These are phyloP conservation scores for Cecidostiba fungosa DNA, from an alignment of 2,888 invertebrate species.

Conservation along the genomic window DNA sequence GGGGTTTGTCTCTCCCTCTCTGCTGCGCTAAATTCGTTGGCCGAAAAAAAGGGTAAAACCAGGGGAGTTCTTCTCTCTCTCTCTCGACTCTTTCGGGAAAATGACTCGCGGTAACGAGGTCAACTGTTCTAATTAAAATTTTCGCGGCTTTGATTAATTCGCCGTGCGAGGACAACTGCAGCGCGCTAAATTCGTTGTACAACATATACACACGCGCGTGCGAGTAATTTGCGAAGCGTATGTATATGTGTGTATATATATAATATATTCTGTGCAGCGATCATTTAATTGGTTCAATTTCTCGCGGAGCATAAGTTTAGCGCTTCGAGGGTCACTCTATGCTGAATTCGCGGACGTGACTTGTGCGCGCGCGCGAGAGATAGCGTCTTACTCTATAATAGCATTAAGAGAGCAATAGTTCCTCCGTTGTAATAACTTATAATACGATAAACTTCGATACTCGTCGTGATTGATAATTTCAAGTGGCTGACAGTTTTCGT, in stretches of 20 bases:
- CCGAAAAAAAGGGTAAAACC: neutral
- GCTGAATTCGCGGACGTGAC: constrained; percentile 25
- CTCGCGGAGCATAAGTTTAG: neutral
- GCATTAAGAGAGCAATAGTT: constrained; percentile 58
- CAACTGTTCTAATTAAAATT: constrained; percentile 20
- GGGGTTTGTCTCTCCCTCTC: neutral
- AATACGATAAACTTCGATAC: constrained; percentile 45
- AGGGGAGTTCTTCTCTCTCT: constrained; percentile 1
- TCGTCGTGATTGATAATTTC: constrained; percentile 36
- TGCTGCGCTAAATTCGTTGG: constrained; percentile 6
- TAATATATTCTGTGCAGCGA: neutral
- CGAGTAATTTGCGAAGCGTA: neutral
- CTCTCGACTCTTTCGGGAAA: constrained; percentile 1
- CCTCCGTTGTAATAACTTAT: constrained; percentile 43
- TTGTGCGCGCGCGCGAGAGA: neutral
- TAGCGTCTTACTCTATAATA: constrained; percentile 31
- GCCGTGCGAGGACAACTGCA: neutral
- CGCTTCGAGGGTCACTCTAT: neutral
- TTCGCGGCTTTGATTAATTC: neutral
- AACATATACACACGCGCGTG: neutral
- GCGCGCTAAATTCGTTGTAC: neutral
- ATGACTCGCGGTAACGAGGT: constrained; percentile 9
- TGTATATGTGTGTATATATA: neutral
- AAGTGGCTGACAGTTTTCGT: neutral
- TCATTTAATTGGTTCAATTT: neutral